Evolutionary conservation across 37 sponge, comb jelly and placozoan genomes (phyloP).

Genomic region (Beroe forskalii): DNA sequence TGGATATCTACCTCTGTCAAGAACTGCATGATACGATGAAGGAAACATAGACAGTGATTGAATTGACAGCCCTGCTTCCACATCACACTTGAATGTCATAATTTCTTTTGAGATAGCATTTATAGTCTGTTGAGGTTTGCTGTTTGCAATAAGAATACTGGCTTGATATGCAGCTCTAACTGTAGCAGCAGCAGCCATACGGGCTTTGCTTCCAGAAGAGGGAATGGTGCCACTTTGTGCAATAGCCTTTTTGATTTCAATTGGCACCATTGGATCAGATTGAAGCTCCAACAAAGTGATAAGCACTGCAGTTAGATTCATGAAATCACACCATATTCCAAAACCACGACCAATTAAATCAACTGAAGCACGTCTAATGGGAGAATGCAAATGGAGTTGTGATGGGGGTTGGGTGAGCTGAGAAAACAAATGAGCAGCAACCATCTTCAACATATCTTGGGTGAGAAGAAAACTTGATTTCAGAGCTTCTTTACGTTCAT

Average conservation of each 20-base stretch:
- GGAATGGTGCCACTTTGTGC: constrained; percentile 63
- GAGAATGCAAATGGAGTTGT: constrained; percentile 27
- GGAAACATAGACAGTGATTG: constrained; percentile 34
- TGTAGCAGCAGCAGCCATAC: constrained; percentile 46
- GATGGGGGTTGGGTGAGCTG: constrained; percentile 50
- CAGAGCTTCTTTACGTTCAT: neutral
- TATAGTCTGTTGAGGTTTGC: constrained; percentile 19
- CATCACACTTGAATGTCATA: constrained; percentile 53
- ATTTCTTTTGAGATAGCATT: constrained; percentile 46
- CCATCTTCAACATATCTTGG: constrained; percentile 20
- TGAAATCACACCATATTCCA: constrained; percentile 16
- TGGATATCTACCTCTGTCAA: constrained; percentile 49
- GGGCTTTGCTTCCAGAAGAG: neutral
- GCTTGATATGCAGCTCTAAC: constrained; percentile 60
- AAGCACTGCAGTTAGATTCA: constrained; percentile 41
- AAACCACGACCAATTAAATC: constrained; percentile 57
- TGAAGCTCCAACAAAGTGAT: constrained; percentile 40
- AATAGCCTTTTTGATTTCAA: constrained; percentile 50
- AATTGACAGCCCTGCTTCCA: constrained; percentile 44
- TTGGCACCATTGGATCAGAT: constrained; percentile 15
- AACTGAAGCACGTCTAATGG: constrained; percentile 35
- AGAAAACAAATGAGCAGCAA: constrained; percentile 42
- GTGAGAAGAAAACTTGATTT: constrained; percentile 42
- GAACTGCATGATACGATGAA: constrained; percentile 22
- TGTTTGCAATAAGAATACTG: constrained; percentile 55